Evolutionary conservation across 1,140 invertebrate species (phyloP).

Genomic region (Chlorops oryzae): DNA sequence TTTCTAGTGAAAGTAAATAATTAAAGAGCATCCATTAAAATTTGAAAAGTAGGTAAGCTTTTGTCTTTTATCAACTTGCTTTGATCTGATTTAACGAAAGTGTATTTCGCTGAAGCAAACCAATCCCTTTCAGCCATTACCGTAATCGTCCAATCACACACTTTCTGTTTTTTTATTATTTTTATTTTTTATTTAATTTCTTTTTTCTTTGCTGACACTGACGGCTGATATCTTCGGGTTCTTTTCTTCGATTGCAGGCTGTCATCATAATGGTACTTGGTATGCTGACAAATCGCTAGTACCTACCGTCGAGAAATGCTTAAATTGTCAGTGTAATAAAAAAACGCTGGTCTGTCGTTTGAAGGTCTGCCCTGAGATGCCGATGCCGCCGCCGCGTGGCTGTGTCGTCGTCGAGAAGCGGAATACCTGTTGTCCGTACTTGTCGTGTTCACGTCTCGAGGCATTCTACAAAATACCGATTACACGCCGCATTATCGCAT

Average conservation of each 20-base stretch:
- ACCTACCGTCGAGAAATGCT: constrained; percentile 65
- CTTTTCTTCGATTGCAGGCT: constrained; percentile 50
- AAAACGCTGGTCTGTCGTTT: constrained; percentile 69
- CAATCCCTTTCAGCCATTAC: too few species aligned
- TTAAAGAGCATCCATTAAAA: too few species aligned
- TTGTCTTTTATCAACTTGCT: too few species aligned
- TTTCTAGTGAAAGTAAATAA: too few species aligned
- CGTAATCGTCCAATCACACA: too few species aligned
- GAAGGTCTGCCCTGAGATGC: constrained; percentile 66
- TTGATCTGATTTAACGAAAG: too few species aligned
- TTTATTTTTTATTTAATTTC: constrained; percentile 4
- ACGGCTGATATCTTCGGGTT: too few species aligned
- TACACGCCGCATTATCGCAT: constrained; percentile 42
- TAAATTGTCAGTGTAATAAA: constrained; percentile 66
- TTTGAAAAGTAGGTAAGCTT: too few species aligned
- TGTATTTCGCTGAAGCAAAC: too few species aligned
- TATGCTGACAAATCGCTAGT: constrained; percentile 60
- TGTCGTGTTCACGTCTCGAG: constrained; percentile 61
- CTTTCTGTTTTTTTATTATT: constrained; percentile 3
- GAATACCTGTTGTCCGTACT: constrained; percentile 66
- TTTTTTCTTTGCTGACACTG: too few species aligned
- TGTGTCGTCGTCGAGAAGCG: constrained; percentile 63
- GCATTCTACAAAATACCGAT: constrained; percentile 48
- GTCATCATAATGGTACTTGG: constrained; percentile 60
- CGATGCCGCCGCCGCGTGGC: constrained; percentile 63